Evolutionary conservation across 2,113 vertebrate species (phyloP).

Genomic region (Ondatra zibethicus): DNA sequence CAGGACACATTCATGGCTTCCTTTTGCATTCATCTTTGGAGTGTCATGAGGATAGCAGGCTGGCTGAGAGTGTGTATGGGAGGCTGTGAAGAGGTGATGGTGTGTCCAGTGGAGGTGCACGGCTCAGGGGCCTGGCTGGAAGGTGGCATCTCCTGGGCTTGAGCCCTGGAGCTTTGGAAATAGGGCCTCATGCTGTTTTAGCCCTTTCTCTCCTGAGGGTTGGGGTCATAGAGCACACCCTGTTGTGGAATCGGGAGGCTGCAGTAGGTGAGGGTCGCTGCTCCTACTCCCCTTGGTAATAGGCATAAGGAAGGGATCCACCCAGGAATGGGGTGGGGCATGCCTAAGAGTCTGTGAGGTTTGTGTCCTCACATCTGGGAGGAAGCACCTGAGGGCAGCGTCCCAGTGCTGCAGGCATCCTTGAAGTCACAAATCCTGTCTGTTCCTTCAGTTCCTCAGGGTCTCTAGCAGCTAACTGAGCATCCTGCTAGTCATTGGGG

Average conservation of each 20-base stretch:
- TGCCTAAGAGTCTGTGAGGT: background rate
- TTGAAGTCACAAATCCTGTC: background rate
- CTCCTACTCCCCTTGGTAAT: background rate
- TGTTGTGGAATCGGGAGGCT: background rate
- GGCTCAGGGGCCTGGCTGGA: background rate
- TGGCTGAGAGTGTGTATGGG: too few relatives aligned
- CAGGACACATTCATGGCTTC: background rate
- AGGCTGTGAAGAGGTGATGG: background rate
- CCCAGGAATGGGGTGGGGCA: too few relatives aligned
- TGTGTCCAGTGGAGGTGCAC: background rate
- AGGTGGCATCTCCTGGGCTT: background rate
- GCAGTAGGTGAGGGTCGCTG: background rate
- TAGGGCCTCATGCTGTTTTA: fast-evolving
- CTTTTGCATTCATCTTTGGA: background rate
- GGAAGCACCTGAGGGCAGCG: background rate
- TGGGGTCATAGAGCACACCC: background rate
- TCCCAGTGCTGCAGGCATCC: too few relatives aligned
- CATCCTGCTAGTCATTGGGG: background rate
- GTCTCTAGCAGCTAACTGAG: background rate
- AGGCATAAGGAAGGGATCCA: background rate
- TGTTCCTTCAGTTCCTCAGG: background rate
- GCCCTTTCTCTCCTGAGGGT: fast-evolving
- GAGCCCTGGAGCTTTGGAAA: too few relatives aligned
- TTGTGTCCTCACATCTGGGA: background rate
- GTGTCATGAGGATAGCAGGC: background rate